Percentiles rank a stretch among this genome's conserved stretches.
These are phyloP conservation scores for Hiodon tergisus DNA, from an alignment of 2,113 vertebrate genomes.

Conservation along the genomic window DNA sequence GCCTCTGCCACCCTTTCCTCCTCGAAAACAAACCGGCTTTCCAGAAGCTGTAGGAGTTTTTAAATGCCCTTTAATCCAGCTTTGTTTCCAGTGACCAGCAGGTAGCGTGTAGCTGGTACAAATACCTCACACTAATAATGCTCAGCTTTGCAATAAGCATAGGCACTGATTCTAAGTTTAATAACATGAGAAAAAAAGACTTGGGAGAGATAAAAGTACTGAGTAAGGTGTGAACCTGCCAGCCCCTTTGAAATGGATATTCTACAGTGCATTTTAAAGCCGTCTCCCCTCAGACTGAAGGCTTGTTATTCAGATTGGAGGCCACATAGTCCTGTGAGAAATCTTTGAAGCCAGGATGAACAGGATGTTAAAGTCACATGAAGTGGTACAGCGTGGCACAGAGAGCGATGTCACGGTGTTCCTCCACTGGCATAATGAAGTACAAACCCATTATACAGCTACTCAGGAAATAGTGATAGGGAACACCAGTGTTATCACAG, in stretches of 20 bases:
- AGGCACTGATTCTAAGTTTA: too few relatives aligned
- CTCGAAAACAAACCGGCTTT: slow-evolving; percentile 15
- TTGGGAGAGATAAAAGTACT: too few relatives aligned
- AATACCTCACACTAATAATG: too few relatives aligned
- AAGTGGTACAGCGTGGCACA: slow-evolving; percentile 9
- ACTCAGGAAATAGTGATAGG: slow-evolving; percentile 24
- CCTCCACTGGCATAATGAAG: slow-evolving; percentile 18
- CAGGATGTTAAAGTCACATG: background rate
- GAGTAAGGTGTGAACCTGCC: too few relatives aligned
- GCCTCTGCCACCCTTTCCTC: background rate
- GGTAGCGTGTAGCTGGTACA: slow-evolving; percentile 1
- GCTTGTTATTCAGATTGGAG: too few relatives aligned
- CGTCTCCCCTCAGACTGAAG: too few relatives aligned
- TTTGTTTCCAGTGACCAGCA: slow-evolving; percentile 31
- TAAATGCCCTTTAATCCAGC: slow-evolving; percentile 4
- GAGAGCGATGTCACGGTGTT: slow-evolving; percentile 20
- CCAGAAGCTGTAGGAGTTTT: background rate
- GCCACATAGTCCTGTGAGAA: slow-evolving; percentile 18
- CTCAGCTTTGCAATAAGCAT: too few relatives aligned
- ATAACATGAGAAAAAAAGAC: too few relatives aligned
- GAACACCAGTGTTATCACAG: slow-evolving; percentile 13
- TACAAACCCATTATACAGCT: slow-evolving; percentile 25
- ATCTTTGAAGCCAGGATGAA: background rate
- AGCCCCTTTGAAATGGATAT: background rate
- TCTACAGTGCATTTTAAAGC: background rate